Evolutionary conservation across 2,888 invertebrate species (phyloP), one percentile per base, ranked within the genome.

Genomic region (Drosophila borealis): DNA sequence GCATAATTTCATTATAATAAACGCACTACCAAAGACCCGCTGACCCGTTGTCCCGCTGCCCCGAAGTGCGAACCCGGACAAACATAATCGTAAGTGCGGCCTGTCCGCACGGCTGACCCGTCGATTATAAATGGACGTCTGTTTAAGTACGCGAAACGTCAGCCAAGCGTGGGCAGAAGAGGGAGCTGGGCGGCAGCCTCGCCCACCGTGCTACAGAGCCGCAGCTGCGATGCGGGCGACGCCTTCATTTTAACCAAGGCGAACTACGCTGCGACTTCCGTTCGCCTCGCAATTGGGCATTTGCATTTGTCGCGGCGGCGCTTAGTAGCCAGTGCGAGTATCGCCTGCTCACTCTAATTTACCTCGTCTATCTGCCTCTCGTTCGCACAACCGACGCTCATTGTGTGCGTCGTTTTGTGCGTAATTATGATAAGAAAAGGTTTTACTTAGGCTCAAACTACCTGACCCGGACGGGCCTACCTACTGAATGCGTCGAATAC

Each of bases 341-440:
- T 3, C n/a, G 21, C 11, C 13, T 6, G 13, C 66, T 48, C 41
- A 2, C 41, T 57, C 46, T 36, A 29, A 29, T 29, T 29, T 29
- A 29, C 29, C 29, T 8, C 29, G 29, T 8, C 29, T 29, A 8
- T 29, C 2, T 29, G 29, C 29, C 8, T 49, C 34, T 36, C 59
- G 49, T 6, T 36, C 41, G 11, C 4, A 11, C 17, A 60, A 44
- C 36, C 44, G 34, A 37, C 61, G 39, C 41, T n/a, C 29, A 11
- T 44, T 48, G 54, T 54, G 56, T 53, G 44, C 51, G 49, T 57
- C 83, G 81, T 88, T 89, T 88, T 85, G 88, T 86, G 89, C 86
- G 85, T 86, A 86, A 89, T 89, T 86, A 86, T 86, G 85, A 86
- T 86, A 86, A 86, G 89, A 82, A 88, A 86, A 89, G 88, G 89